Conservation (phyloP, 2,113 vertebrate species). For the Scartelaos histophorus region DNA sequence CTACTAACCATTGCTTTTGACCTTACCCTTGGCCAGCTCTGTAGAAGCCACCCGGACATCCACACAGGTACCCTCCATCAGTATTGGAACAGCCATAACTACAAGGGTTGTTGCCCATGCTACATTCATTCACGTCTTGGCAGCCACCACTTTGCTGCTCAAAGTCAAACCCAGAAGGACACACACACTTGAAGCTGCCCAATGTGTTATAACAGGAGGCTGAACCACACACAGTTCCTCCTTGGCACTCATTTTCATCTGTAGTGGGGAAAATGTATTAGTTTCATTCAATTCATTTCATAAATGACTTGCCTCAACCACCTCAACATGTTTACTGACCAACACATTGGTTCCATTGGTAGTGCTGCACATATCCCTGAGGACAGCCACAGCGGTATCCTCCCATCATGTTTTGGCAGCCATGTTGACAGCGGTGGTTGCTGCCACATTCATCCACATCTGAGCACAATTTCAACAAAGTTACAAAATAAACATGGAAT, state of each 20-base stretch:
- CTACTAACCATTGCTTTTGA: neutral
- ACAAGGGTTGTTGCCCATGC: constrained; percentile 79
- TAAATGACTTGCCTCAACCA: neutral
- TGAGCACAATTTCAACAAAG: constrained; percentile 47
- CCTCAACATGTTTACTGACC: constrained; percentile 72
- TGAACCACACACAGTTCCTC: constrained; percentile 79
- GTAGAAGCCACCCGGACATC: constrained; percentile 90
- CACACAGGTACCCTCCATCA: constrained; percentile 88
- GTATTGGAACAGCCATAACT: constrained; percentile 93
- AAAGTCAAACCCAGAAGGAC: constrained; percentile 90
- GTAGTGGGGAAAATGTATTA: neutral
- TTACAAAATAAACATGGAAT: neutral
- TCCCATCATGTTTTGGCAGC: constrained; percentile 93
- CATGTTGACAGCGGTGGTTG: constrained; percentile 89
- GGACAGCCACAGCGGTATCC: constrained; percentile 91
- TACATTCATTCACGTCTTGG: constrained; percentile 92
- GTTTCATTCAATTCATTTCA: neutral
- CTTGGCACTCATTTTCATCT: constrained; percentile 93
- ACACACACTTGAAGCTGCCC: constrained; percentile 93
- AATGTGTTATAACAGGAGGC: constrained; percentile 95
- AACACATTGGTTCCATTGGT: constrained; percentile 97
- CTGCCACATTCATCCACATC: constrained; percentile 90
- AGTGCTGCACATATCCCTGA: constrained; percentile 91
- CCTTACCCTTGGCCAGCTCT: constrained; percentile 90
- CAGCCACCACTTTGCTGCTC: constrained; percentile 82